Base-by-base conservation (phyloP, 2,888 invertebrate genomes). In the Dromius quadrimaculatus region DNA sequence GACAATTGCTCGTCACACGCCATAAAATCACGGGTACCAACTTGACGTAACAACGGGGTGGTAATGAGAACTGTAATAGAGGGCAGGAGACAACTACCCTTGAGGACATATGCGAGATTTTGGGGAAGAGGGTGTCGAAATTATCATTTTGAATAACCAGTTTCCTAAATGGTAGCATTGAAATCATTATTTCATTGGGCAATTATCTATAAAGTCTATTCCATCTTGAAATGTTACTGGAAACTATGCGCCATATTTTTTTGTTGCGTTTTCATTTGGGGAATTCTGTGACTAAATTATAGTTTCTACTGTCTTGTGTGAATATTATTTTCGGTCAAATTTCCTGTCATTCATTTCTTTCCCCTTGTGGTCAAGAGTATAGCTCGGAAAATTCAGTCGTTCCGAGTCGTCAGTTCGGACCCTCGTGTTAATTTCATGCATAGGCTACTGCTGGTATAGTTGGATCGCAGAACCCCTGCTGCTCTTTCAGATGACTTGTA, bases 391-490 rank as follows among this genome's bases (percentile, higher is more conserved):
- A 66, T 66, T 50, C 57, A 36, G 66, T 57, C 68, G 68, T 69
- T 61, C 59, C 68, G 68, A 69, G 57, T 59, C 59, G 68, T 4
- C 59, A 41, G 41, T 23, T 69, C 45, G 41, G 20, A 45, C 68
- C 66, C 68, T 59, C 61, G 15, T 41, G 57, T 69, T 69, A 69
- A 69, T 69, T 69, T 69, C 68, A 69, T 69, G 68, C 68, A 69
- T 43, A 69, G 68, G 28, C 68, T 36, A 36, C 28, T 54, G 50
- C 15, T 41, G 41, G 15, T 41, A n/a, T 15, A 17, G 28, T 28
- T 9, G 6, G 13, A 11, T 28, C 9, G 28, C 28, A 19, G n/a
- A n/a, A n/a, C 9, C 50, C 50, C 50, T 54, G 28, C 50, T 17
- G 2, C 50, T 15, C 50, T 32, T 15, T 41, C 41, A 15, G 50